Percentiles rank a stretch among this genome's conserved stretches.
Conservation (phyloP, 2,888 invertebrate species). For the Fragum fragum region DNA sequence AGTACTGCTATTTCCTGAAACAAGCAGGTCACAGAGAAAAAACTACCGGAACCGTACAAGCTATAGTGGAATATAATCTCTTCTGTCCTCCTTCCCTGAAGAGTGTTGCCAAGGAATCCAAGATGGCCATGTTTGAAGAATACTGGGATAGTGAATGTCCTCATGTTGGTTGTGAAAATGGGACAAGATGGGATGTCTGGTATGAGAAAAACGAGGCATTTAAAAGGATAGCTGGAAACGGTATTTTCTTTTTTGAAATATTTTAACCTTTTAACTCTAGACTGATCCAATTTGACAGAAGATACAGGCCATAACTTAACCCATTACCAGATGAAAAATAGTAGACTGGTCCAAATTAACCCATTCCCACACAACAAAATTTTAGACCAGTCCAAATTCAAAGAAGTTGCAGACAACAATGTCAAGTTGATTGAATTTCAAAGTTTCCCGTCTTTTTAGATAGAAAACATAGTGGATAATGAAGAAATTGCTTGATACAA, state of each 20-base stretch:
- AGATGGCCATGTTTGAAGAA: constrained; percentile 84
- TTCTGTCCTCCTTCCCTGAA: constrained; percentile 80
- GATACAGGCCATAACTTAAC: too few relatives aligned
- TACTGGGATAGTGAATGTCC: constrained; percentile 87
- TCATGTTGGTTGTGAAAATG: constrained; percentile 85
- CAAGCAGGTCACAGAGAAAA: constrained; percentile 87
- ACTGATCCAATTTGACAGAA: too few relatives aligned
- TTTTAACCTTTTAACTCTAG: neutral
- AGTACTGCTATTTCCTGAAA: constrained; percentile 84
- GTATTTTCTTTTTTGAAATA: neutral
- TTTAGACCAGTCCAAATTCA: too few relatives aligned
- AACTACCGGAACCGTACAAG: constrained; percentile 86
- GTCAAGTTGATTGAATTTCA: too few relatives aligned
- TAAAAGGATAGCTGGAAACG: neutral
- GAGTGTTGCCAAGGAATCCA: constrained; percentile 73
- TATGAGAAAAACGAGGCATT: neutral
- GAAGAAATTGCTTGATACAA: too few relatives aligned
- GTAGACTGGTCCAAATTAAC: too few relatives aligned
- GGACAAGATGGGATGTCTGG: constrained; percentile 85
- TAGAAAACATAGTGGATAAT: too few relatives aligned
- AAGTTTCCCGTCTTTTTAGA: too few relatives aligned
- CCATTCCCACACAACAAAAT: too few relatives aligned
- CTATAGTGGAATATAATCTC: constrained; percentile 87
- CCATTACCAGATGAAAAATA: too few relatives aligned
- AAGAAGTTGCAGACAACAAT: too few relatives aligned